Evolutionary conservation across 2,797 vertebrate species (phyloP), one percentile per base, ranked within the genome.

Genomic region (Muraenolepis orangiensis): DNA sequence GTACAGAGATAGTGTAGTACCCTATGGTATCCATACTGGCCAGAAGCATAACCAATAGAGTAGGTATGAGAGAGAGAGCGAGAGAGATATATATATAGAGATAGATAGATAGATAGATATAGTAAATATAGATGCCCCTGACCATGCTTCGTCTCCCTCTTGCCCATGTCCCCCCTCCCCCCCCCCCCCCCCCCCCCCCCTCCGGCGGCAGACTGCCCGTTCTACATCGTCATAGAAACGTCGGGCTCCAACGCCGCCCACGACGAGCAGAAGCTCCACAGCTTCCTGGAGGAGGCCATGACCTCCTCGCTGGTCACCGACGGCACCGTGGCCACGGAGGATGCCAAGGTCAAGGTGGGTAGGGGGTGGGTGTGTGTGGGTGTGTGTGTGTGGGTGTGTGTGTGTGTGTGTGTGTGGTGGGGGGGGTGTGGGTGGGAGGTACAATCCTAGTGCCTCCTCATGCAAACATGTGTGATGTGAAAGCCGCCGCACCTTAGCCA

Each of bases 221-320:
- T 99, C 87, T 99, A 98, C 79, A 89, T 98, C 32, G 86, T 99
- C 76, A 93, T 99, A 40, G 98, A 99, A 94, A 98, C 97, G 0
- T 95, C 96, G 0, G 98, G 97, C 38, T 98, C 97, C 7, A 92
- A 90, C 57, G 75, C 88, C 0, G 80, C 68, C 6, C 97, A 99
- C 0, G 97, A 99, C 12, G 89, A 94, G 1, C 95, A 96, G 86
- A 99, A 98, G 88, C 90, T 99, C 46, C 94, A 91, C 82, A 82
- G 68, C 74, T 98, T 99, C 83, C 85, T 99, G 23, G 95, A 95
- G 23, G 87, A 90, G 29, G 93, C 90, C 1, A 93, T 95, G 93
- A 75, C 81, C 13, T 94, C 93, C 0, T 94, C 90, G 11, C 77
- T 96, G 73, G 95, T 98, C 36, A 87, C 80, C 0, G 95, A 96